Base-by-base conservation (phyloP, 2,797 vertebrate genomes). In the Platyrinchus mystaceus region DNA sequence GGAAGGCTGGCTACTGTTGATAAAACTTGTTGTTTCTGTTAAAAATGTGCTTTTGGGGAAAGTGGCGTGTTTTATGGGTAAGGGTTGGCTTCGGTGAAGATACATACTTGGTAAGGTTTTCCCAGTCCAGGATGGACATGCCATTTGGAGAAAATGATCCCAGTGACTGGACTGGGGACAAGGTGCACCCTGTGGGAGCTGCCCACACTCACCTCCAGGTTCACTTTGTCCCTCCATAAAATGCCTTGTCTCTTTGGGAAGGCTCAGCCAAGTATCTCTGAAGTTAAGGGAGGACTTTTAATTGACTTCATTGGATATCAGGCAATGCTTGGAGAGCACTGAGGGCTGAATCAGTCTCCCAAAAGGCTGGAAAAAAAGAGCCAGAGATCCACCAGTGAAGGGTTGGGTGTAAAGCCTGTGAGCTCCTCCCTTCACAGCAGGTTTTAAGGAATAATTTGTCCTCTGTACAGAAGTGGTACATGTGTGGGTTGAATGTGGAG, bases 381-480 rank as follows among this genome's bases (percentile, higher is more conserved):
- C 21, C 52, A 67, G 66, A 70, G 34, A 28, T 3, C 6, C 37
- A 27, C 10, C 1, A 4, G 3, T 0, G 5, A 58, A 21, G 37
- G 21, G 8, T 11, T n/a, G 71, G 8, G 15, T 58, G 46, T 26
- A 24, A 79, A 82, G 22, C 12, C 22, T 14, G 1, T 7, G 17
- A 67, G 19, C 21, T 68, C 43, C 41, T 70, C 49, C 63, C 44
- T 70, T 56, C 60, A 4, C 28, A 55, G 36, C 14, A 53, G 80
- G 28, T n/a, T 85, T 85, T 62, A 32, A 26, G 81, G 46, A 50
- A 10, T 30, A 39, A 69, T 43, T 46, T 60, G 12, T 27, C 34
- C 70, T 69, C 64, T 46, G 12, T 8, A 5, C 62, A 84, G 22
- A 2, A 3, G 4, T 12, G 24, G 24, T 7, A 8, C 2, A 0